phyloP scores from a whole-genome alignment of 2,113 vertebrate species.

The Delphinapterus leucas region DNA sequence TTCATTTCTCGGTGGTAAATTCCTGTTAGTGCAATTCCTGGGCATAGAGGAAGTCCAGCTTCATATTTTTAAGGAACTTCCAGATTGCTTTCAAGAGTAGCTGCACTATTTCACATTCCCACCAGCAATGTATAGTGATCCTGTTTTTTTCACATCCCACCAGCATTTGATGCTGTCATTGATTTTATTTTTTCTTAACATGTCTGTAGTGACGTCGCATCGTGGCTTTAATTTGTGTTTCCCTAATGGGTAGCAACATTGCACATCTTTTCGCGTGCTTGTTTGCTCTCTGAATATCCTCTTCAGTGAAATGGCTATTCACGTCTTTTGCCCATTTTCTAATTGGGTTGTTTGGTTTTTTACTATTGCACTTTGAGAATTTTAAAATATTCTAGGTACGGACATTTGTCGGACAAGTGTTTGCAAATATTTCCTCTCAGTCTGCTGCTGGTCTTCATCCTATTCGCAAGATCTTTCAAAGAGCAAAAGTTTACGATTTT shows the following conservation, averaged over 20 bases:
- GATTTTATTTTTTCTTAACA: too few relatives aligned
- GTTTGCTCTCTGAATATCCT: not conserved
- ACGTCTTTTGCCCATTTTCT: not conserved
- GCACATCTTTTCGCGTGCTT: rapidly evolving
- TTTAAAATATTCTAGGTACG: too few relatives aligned
- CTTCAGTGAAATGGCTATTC: not conserved
- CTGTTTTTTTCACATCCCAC: not conserved
- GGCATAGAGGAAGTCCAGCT: not conserved
- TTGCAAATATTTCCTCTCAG: not conserved
- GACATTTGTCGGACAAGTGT: not conserved
- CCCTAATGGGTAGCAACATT: not conserved
- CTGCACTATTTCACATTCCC: too few relatives aligned
- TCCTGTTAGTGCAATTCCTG: rapidly evolving
- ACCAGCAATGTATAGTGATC: not conserved
- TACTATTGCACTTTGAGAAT: not conserved
- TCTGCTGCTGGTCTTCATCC: not conserved
- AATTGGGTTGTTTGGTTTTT: not conserved
- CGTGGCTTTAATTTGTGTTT: not conserved
- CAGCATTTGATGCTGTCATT: not conserved
- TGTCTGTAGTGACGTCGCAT: not conserved
- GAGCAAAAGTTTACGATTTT: not conserved
- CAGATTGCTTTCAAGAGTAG: not conserved
- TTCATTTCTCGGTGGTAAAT: not conserved
- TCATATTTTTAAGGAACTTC: not conserved
- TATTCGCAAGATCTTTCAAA: not conserved